Evolutionary conservation across 2,888 invertebrate genomes (phyloP).

Genomic region (Synanthedon formicaeformis): DNA sequence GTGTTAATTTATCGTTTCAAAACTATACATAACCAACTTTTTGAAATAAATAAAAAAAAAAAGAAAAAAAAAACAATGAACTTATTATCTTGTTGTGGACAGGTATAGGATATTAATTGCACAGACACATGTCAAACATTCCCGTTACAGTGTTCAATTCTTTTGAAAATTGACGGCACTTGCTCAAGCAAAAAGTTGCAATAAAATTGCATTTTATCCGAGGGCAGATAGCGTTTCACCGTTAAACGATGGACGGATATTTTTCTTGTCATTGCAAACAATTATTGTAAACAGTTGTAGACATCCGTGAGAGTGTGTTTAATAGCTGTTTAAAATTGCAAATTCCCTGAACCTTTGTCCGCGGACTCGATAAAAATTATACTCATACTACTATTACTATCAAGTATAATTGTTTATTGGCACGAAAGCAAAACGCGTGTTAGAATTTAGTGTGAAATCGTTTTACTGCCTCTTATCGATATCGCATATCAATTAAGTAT

Average conservation of each 20-base stretch:
- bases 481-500: no score
- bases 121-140: no score
- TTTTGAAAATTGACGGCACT: conserved; percentile 1
- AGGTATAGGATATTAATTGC: no score
- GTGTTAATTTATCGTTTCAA: no score
- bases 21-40: no score
- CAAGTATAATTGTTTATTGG: conserved; percentile 30
- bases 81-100: no score
- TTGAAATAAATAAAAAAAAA: no score
- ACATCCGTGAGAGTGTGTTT: conserved; percentile 26
- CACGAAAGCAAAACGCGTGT: conserved; percentile 15
- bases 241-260: conserved; percentile 24
- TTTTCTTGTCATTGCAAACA: conserved; percentile 43
- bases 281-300: conserved; percentile 23
- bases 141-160: no score
- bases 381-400: conserved; percentile 8
- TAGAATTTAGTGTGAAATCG: conserved; percentile 10
- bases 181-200: background rate
- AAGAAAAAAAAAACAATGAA: no score
- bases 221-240: conserved; percentile 7
- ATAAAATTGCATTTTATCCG: background rate
- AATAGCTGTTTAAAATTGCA: conserved; percentile 33
- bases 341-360: conserved; percentile 24
- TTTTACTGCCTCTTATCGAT: conserved; percentile 1
- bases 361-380: conserved; percentile 31